phyloP scores from a whole-genome alignment of 2,797 vertebrate species.

The Benthosema pterotum region DNA sequence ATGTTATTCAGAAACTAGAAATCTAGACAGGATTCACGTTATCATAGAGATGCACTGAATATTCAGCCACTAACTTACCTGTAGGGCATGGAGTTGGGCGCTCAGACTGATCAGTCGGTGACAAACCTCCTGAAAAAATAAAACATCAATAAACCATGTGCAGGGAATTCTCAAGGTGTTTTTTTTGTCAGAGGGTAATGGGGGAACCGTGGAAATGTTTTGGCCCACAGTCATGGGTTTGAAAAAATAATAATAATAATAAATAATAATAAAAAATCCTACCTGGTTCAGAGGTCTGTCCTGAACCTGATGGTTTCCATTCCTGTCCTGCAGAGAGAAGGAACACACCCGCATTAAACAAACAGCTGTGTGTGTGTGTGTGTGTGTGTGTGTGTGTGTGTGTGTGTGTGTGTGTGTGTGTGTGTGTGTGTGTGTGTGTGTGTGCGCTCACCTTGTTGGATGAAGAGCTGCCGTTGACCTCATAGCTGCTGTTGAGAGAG shows the following conservation, averaged over 20 bases:
- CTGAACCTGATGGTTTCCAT: constrained; percentile 90
- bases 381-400: too few relatives aligned
- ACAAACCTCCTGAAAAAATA: constrained; percentile 77
- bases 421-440: too few relatives aligned
- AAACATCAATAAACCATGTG: too few relatives aligned
- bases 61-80: constrained; percentile 76
- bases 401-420: too few relatives aligned
- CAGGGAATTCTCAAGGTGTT: too few relatives aligned
- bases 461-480: constrained; percentile 63
- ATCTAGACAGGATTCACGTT: too few relatives aligned
- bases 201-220: too few relatives aligned
- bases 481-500: constrained; percentile 79
- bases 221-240: too few relatives aligned
- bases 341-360: not conserved
- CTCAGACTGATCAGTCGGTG: constrained; percentile 85
- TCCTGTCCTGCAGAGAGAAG: constrained; percentile 81
- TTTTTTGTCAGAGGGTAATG: too few relatives aligned
- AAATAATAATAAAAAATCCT: not conserved
- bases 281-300: constrained; percentile 83
- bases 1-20: too few relatives aligned
- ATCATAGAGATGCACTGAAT: not conserved
- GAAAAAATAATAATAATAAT: too few relatives aligned
- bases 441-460: constrained; percentile 67
- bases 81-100: constrained; percentile 84
- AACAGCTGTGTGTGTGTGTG: too few relatives aligned